Evolutionary conservation across 2,113 vertebrate genomes (phyloP).

Genomic region (Aldabrachelys gigantea): DNA sequence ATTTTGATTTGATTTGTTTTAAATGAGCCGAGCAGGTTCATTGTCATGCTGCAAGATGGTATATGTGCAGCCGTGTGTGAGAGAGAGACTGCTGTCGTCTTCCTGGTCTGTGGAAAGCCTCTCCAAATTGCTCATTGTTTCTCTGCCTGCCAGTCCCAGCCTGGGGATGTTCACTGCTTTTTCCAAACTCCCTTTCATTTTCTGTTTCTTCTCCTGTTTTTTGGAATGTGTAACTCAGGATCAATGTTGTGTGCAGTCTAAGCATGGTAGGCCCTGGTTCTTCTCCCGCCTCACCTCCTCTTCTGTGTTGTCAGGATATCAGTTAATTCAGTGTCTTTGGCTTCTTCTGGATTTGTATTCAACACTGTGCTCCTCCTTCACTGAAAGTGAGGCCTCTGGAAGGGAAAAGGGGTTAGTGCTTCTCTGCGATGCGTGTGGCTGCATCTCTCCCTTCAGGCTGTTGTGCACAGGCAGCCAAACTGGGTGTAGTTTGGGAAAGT

Average conservation of each 20-base stretch:
- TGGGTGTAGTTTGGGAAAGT: neutral
- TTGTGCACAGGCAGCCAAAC: neutral
- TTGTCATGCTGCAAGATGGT: neutral
- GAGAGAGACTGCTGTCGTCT: neutral
- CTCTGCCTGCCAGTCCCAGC: neutral
- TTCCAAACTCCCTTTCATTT: neutral
- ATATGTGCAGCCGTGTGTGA: neutral
- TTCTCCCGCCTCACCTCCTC: neutral
- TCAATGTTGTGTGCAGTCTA: neutral
- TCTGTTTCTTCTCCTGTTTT: neutral
- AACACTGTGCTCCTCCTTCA: accelerated
- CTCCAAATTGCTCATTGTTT: neutral
- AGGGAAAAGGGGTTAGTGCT: neutral
- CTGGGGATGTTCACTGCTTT: neutral
- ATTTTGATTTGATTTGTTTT: neutral
- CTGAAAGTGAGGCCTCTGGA: neutral
- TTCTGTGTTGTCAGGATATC: neutral
- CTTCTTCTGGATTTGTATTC: neutral
- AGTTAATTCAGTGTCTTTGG: neutral
- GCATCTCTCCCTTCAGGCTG: neutral
- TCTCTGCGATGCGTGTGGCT: neutral
- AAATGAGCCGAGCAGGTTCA: neutral
- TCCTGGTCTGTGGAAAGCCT: neutral
- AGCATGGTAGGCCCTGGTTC: neutral
- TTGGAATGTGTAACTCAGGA: neutral